A percentile compares a stretch with the other conserved stretches of the same genome.
Evolutionary conservation across 2,888 invertebrate species (phyloP).

Genomic region (Drosophila siamana): DNA sequence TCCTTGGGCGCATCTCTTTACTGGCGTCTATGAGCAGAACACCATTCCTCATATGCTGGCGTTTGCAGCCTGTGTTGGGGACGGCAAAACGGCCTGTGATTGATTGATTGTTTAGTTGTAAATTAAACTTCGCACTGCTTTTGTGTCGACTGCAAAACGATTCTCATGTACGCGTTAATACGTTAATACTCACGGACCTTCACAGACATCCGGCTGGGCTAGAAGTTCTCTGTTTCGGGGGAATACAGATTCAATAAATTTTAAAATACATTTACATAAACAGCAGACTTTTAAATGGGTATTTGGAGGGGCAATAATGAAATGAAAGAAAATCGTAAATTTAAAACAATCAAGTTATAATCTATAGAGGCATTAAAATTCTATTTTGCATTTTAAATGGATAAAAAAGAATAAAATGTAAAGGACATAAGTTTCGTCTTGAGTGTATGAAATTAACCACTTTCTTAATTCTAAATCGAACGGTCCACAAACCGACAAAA

Average conservation of each 20-base stretch:
- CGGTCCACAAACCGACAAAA: background rate
- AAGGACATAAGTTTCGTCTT: no score
- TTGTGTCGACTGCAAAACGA: conserved; percentile 34
- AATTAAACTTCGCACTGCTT: conserved; percentile 49
- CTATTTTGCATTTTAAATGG: no score
- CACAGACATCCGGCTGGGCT: conserved; percentile 10
- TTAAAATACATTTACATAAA: background rate
- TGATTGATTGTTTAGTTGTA: conserved; percentile 27
- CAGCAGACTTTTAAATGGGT: background rate
- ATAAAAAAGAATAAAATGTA: no score
- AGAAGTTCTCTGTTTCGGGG: background rate
- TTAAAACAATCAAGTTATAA: no score
- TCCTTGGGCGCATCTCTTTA: conserved; percentile 92
- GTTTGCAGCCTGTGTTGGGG: conserved; percentile 91
- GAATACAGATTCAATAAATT: conserved; percentile 2
- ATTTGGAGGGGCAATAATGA: no score
- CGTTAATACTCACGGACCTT: no score
- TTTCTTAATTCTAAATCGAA: background rate
- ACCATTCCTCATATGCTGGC: conserved; percentile 91
- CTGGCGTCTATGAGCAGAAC: conserved; percentile 92
- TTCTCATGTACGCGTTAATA: conserved; percentile 49
- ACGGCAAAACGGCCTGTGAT: conserved; percentile 86
- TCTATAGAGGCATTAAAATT: no score
- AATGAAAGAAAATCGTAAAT: no score
- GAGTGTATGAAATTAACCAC: no score